Percentiles rank a stretch among this genome's conserved stretches.
These are phyloP conservation scores for Paracanthobrama guichenoti DNA, from an alignment of 2,113 vertebrate species.

Conservation along the genomic window DNA sequence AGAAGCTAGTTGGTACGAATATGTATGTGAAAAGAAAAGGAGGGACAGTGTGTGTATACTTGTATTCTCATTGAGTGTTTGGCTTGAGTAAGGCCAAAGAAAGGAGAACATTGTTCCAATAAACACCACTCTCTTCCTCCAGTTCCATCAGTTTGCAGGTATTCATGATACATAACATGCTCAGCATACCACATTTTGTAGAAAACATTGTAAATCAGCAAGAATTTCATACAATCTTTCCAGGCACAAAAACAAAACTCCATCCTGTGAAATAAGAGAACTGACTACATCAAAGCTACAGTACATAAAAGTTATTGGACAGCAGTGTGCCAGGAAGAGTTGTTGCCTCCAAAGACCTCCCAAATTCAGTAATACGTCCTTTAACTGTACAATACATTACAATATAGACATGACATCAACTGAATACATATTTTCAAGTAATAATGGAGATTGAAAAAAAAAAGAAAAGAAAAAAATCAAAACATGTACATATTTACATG, in stretches of 20 bases:
- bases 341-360: constrained; percentile 32
- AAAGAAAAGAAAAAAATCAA: constrained; percentile 43
- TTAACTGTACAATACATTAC: constrained; percentile 65
- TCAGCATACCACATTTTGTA: constrained; percentile 13
- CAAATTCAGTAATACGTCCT: constrained; percentile 60
- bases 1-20: not conserved
- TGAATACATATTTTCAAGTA: constrained; percentile 74
- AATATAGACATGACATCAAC: constrained; percentile 60
- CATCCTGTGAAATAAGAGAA: constrained; percentile 31
- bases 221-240: constrained; percentile 7
- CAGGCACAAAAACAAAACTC: constrained; percentile 36
- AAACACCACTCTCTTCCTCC: not conserved
- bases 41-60: not conserved
- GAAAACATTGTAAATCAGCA: constrained; percentile 15
- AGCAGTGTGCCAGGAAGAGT: constrained; percentile 15
- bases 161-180: constrained; percentile 48
- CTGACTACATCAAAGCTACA: constrained; percentile 43
- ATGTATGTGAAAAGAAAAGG: not conserved
- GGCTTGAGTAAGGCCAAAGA: not conserved
- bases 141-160: constrained; percentile 15
- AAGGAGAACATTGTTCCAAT: not conserved
- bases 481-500: constrained; percentile 75
- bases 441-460: constrained; percentile 59
- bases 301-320: constrained; percentile 22
- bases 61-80: constrained; percentile 7